Evolutionary conservation across 1,140 invertebrate genomes (phyloP), one percentile per base, ranked within the genome.

Genomic region (Araneus ventricosus): DNA sequence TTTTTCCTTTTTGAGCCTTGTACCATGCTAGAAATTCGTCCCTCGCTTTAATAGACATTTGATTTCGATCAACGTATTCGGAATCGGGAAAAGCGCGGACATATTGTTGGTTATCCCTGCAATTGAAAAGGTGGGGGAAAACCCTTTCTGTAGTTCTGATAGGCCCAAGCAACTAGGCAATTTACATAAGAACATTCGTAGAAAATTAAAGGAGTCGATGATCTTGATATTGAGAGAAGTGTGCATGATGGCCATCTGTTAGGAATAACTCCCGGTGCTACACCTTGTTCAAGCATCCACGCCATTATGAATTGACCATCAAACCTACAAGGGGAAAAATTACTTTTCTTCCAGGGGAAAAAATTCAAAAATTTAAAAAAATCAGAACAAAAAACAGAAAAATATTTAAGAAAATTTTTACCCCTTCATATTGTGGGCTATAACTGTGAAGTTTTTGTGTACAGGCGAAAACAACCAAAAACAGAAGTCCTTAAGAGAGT

Each of bases 141-240:
- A 20, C 14, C 30, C 79, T 30, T 30, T 80, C 63, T 4, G 4
- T 67, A 67, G 24, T 22, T 67, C 63, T 5, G 63, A 8, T 6
- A 67, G 63, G 6, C 63, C 63, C n/a, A n/a, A n/a, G n/a, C n/a
- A n/a, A n/a, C n/a, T 45, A 14, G 80, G 80, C 8, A 84, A n/a
- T 84, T 84, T 39, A 34, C 37, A 39, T 6, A 84, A n/a, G 37
- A 37, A 20, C 80, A 84, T 84, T n/a, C 37, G 80, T 22, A 82
- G 27, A n/a, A 84, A 84, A 24, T 84, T 84, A 8, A 84, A 84
- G 4, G 80, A 84, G 41, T 84, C n/a, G n/a, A n/a, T n/a, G n/a
- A n/a, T n/a, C n/a, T n/a, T n/a, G n/a, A n/a, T n/a, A n/a, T n/a
- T n/a, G 37, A 39, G 41, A 41, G 37, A 84, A 8, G 22, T n/a